Percentiles rank a stretch among this genome's conserved stretches.
Evolutionary conservation across 2,113 vertebrate species (phyloP).

Genomic region (Marcusenius ussheri): DNA sequence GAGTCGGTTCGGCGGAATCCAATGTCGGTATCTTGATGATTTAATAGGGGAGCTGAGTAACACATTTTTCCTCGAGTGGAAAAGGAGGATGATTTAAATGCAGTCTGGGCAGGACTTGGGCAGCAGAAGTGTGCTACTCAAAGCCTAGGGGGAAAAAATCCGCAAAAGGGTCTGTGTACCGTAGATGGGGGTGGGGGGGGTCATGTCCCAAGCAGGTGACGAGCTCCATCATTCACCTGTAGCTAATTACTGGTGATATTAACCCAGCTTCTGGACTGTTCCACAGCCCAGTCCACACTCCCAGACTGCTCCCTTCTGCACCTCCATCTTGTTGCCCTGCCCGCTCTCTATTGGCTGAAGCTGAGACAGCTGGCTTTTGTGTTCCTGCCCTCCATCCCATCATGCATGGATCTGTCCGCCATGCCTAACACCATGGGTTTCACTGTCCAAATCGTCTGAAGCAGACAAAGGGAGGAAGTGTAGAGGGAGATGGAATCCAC

Average conservation of each 20-base stretch:
- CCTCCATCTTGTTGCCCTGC: background rate
- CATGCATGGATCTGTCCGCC: background rate
- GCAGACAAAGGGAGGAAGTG: background rate
- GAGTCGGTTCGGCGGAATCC: background rate
- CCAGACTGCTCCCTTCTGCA: background rate
- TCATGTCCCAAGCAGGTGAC: background rate
- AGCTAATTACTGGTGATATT: background rate
- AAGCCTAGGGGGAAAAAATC: background rate
- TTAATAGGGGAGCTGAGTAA: background rate
- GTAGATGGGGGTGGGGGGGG: background rate
- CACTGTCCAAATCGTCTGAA: background rate
- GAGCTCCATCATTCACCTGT: background rate
- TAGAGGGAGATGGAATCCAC: background rate
- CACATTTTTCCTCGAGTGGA: background rate
- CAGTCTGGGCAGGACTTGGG: background rate
- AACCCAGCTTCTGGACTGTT: background rate
- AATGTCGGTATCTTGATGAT: background rate
- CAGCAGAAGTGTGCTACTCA: background rate
- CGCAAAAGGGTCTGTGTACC: background rate
- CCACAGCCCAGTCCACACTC: background rate
- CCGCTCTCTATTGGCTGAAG: background rate
- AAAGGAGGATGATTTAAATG: conserved; percentile 4
- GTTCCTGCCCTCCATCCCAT: background rate
- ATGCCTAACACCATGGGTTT: background rate
- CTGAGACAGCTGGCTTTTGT: background rate